Percentiles rank a stretch among this genome's conserved stretches.
These are phyloP conservation scores for Hetaerina americana DNA, from an alignment of 1,140 invertebrate genomes.

Conservation along the genomic window DNA sequence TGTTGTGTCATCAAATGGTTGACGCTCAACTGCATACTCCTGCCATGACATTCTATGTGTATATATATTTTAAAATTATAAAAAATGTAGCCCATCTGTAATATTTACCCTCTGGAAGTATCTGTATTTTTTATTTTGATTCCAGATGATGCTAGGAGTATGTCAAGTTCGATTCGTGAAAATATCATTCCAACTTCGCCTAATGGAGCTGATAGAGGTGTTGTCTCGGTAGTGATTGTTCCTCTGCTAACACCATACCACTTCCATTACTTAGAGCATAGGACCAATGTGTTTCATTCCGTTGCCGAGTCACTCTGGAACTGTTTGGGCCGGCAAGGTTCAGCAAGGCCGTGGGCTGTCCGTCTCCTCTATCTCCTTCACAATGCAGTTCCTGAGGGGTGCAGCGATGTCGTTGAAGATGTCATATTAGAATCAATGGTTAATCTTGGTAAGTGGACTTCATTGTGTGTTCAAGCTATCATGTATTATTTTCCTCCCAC, in stretches of 20 bases:
- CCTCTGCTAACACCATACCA: conserved; percentile 51
- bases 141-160: not conserved
- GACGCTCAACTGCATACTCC: no score
- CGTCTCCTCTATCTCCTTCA: conserved; percentile 57
- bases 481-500: no score
- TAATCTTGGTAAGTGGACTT: conserved; percentile 16
- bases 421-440: conserved; percentile 45
- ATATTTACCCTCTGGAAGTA: not conserved
- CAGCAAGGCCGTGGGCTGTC: conserved; percentile 43
- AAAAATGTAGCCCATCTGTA: not conserved
- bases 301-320: conserved; percentile 53
- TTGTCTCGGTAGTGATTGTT: conserved; percentile 50
- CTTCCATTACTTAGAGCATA: conserved; percentile 44
- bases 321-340: conserved; percentile 42
- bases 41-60: no score
- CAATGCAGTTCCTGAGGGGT: conserved; percentile 42
- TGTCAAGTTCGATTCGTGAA: not conserved
- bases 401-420: conserved; percentile 45
- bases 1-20: no score
- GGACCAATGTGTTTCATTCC: conserved; percentile 48
- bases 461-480: no score
- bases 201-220: conserved; percentile 27
- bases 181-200: not conserved
- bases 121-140: not conserved
- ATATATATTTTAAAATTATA: no score